These are phyloP conservation scores for Tragelaphus buxtoni DNA, from an alignment of 2,113 vertebrate species.

Conservation along the genomic window DNA sequence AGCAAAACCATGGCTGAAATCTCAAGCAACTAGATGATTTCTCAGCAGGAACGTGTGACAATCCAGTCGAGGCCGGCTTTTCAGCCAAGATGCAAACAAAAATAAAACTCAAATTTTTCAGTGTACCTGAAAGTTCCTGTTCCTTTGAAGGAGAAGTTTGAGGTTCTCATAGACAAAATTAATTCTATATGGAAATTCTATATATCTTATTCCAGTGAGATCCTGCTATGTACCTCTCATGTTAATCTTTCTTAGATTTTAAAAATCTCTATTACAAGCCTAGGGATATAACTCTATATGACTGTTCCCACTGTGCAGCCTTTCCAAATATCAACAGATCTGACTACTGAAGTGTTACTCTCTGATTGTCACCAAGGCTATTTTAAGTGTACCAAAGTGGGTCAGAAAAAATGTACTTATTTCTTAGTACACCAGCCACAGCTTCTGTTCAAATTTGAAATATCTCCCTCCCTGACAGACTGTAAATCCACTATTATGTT, in stretches of 20 bases:
- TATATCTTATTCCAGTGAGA: background rate
- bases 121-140: background rate
- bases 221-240: background rate
- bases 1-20: background rate
- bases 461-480: background rate
- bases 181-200: background rate
- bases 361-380: background rate
- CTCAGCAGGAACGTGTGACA: background rate
- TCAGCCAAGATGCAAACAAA: background rate
- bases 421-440: background rate
- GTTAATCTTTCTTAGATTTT: background rate
- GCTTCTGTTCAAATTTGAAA: background rate
- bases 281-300: background rate
- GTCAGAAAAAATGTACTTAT: background rate
- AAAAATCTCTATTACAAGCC: background rate
- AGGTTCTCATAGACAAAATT: background rate
- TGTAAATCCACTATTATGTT: background rate
- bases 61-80: background rate
- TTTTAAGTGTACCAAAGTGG: background rate
- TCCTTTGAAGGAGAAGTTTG: background rate
- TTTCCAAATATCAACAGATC: background rate
- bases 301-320: background rate
- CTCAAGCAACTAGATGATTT: background rate
- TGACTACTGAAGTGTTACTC: background rate
- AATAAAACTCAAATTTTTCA: background rate